These are phyloP conservation scores for Epinephelus moara DNA, from an alignment of 2,113 vertebrate genomes.

Conservation along the genomic window DNA sequence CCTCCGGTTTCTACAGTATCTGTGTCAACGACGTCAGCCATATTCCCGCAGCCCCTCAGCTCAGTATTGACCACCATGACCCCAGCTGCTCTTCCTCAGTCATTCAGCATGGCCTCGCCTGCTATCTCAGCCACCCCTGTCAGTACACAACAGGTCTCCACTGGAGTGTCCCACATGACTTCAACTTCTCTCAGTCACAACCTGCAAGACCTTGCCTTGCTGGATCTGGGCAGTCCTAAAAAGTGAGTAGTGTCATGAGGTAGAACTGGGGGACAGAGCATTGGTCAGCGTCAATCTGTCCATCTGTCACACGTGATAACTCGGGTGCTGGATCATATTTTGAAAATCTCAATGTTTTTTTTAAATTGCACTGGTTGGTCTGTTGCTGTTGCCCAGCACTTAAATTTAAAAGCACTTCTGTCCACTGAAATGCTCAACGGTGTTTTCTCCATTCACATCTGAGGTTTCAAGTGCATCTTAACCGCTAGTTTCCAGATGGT, in stretches of 20 bases:
- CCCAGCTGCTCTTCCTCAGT: slow-evolving; percentile 14
- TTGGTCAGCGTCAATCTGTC: neutral
- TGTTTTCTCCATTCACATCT: neutral
- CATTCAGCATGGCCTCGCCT: slow-evolving; percentile 7
- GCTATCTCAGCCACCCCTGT: neutral
- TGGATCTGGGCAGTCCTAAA: slow-evolving; percentile 75
- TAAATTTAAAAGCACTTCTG: too few relatives aligned
- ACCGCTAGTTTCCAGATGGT: neutral
- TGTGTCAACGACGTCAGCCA: slow-evolving; percentile 28
- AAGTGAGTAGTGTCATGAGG: slow-evolving; percentile 49
- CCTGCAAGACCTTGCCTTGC: slow-evolving; percentile 73
- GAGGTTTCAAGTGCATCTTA: neutral
- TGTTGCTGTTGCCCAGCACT: neutral
- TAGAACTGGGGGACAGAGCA: neutral
- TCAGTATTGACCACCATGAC: neutral
- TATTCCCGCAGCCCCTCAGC: slow-evolving; percentile 23
- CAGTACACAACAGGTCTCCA: slow-evolving; percentile 22
- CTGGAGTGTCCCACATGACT: neutral
- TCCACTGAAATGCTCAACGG: neutral
- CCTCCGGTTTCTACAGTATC: slow-evolving; percentile 52
- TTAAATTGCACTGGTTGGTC: neutral
- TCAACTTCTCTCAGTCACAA: slow-evolving; percentile 53
- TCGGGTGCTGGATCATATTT: neutral
- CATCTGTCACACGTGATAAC: neutral
- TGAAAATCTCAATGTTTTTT: neutral